Percentiles rank a stretch among this genome's conserved stretches.
Evolutionary conservation across 2,888 invertebrate species (phyloP).

Genomic region (Hydriomena furcata): DNA sequence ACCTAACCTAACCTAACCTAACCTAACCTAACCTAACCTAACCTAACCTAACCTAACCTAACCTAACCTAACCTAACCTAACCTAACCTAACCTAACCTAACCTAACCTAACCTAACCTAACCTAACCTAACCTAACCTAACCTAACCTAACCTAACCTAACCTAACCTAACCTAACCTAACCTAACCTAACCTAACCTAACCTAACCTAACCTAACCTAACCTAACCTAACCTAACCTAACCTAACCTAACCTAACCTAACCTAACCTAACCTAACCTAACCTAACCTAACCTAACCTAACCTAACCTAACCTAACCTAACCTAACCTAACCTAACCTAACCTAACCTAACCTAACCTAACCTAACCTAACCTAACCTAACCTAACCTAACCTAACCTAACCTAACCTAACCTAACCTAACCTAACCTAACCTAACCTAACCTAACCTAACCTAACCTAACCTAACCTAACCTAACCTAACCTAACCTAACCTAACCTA

Average conservation of each 20-base stretch:
- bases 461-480: not conserved
- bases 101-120: not conserved
- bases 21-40: no score
- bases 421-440: constrained; percentile 5
- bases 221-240: not conserved
- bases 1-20: no score
- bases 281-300: not conserved
- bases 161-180: not conserved
- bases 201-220: not conserved
- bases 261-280: not conserved
- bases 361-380: constrained; percentile 13
- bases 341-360: not conserved
- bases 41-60: no score
- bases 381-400: constrained; percentile 13
- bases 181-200: constrained; percentile 6
- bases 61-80: not conserved
- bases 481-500: constrained; percentile 10
- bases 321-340: constrained; percentile 7
- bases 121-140: constrained; percentile 3
- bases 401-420: not conserved
- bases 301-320: constrained; percentile 6
- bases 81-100: not conserved
- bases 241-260: constrained; percentile 5
- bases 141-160: constrained; percentile 5
- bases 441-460: constrained; percentile 8